phyloP scores from a whole-genome alignment of 2,797 vertebrate genomes.

The Enteromius anoplus region DNA sequence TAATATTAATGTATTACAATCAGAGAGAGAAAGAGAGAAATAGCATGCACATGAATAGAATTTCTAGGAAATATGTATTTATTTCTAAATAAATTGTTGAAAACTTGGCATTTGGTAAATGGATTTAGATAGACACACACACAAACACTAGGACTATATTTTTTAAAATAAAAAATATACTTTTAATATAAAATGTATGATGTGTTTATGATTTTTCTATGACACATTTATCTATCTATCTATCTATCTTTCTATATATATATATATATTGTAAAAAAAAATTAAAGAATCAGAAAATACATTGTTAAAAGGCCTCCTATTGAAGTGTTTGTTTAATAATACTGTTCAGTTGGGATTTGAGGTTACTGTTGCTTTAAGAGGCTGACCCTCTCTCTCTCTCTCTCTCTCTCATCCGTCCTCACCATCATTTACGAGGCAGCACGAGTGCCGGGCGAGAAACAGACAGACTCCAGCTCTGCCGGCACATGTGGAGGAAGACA shows the following conservation, averaged over 20 bases:
- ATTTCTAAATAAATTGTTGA: too few species aligned
- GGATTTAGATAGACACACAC: too few species aligned
- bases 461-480: neutral
- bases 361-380: conserved; percentile 84
- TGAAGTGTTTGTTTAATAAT: conserved; percentile 17
- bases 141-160: too few species aligned
- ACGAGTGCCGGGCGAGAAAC: conserved; percentile 10
- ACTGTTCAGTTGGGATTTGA: conserved; percentile 68
- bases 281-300: neutral
- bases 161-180: too few species aligned
- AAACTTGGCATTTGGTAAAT: too few species aligned
- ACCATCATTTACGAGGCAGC: conserved; percentile 74
- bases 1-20: neutral
- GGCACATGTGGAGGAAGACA: conserved; percentile 28
- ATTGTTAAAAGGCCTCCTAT: neutral
- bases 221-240: too few species aligned
- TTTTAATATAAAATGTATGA: too few species aligned
- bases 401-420: conserved; percentile 79
- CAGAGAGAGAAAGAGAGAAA: neutral
- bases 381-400: conserved; percentile 65
- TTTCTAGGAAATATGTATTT: too few species aligned
- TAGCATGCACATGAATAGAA: neutral
- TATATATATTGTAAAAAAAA: too few species aligned
- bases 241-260: too few species aligned
- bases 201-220: too few species aligned